Evolutionary conservation across 2,888 invertebrate genomes (phyloP).

Genomic region (Plebejus anna): DNA sequence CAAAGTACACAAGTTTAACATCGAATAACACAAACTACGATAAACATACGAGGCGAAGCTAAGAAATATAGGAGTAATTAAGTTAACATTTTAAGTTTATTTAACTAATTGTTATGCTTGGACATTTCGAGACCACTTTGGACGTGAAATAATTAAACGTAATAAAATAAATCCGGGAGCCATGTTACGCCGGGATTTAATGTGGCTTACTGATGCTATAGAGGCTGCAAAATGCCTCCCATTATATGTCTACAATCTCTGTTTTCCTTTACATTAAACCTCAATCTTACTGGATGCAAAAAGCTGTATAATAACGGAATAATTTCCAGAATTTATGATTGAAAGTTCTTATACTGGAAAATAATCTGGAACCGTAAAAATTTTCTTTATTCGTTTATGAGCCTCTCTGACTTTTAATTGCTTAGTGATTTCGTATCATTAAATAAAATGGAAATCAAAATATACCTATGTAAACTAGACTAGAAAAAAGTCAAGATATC

Average conservation of each 20-base stretch:
- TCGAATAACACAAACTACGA: background rate
- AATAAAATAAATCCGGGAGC: slow-evolving; percentile 71
- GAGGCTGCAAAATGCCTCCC: slow-evolving; percentile 54
- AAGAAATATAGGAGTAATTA: slow-evolving; percentile 21
- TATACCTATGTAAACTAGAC: too few species aligned
- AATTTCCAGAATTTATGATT: background rate
- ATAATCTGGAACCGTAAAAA: background rate
- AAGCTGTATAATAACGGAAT: background rate
- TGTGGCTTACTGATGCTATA: slow-evolving; percentile 59
- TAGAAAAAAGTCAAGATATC: too few species aligned
- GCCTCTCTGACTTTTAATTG: background rate
- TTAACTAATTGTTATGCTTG: slow-evolving; percentile 39
- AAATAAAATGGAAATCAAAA: too few species aligned
- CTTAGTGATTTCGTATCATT: too few species aligned
- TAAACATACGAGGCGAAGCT: background rate
- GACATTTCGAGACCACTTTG: slow-evolving; percentile 54
- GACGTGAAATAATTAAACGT: slow-evolving; percentile 63
- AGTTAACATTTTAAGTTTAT: slow-evolving; percentile 24
- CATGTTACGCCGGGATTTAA: slow-evolving; percentile 58
- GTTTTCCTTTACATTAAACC: slow-evolving; percentile 38
- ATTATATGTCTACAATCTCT: slow-evolving; percentile 45
- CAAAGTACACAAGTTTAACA: background rate
- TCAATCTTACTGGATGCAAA: slow-evolving; percentile 27
- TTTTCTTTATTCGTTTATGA: background rate
- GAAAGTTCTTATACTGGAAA: background rate